A percentile compares a stretch with the other conserved stretches of the same genome.
These are phyloP conservation scores for Simalia tracyae DNA, from an alignment of 2,797 vertebrate species.

Conservation along the genomic window DNA sequence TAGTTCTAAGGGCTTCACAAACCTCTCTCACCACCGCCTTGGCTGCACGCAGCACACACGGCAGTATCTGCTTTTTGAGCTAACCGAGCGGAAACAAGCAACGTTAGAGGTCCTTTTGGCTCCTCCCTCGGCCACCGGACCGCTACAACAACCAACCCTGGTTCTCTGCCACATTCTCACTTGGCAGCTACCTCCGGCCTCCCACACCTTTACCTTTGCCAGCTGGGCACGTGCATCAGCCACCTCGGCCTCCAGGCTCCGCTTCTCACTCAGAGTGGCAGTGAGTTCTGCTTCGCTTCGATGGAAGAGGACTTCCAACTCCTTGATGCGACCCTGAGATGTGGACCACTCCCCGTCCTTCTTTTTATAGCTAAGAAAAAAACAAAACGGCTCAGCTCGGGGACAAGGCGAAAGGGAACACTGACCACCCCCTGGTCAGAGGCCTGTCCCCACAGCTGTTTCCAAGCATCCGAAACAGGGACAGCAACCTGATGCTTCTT, in stretches of 20 bases:
- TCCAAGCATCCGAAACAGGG: neutral
- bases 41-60: neutral
- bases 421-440: no score
- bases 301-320: constrained; percentile 86
- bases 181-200: no score
- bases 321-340: constrained; percentile 82
- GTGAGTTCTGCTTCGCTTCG: constrained; percentile 86
- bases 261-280: constrained; percentile 84
- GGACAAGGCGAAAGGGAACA: neutral
- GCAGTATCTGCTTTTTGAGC: neutral
- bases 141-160: neutral
- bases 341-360: constrained; percentile 84
- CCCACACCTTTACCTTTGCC: constrained; percentile 78
- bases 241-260: constrained; percentile 80
- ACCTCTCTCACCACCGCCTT: neutral
- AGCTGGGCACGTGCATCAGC: constrained; percentile 84
- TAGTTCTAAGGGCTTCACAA: neutral
- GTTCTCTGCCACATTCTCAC: neutral
- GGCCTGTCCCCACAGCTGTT: fast-evolving
- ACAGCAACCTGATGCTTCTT: neutral
- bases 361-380: constrained; percentile 83
- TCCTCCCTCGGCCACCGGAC: neutral
- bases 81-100: neutral
- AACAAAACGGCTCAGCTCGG: neutral
- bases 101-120: neutral